Conservation (phyloP, 2,888 invertebrate species). For the Cylloceria caligata region DNA sequence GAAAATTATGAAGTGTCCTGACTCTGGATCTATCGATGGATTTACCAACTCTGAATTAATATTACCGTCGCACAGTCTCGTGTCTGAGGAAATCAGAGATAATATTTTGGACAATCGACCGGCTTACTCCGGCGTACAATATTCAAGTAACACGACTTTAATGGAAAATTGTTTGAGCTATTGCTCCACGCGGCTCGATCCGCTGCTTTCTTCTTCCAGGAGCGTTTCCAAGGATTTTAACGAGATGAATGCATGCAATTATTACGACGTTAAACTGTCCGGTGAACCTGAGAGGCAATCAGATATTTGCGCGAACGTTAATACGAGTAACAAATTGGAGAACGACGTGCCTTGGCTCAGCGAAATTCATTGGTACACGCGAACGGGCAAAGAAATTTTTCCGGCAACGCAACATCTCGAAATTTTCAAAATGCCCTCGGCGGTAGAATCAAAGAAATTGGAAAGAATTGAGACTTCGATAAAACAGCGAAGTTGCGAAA, state of each 20-base stretch:
- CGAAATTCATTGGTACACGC: slow-evolving; percentile 8
- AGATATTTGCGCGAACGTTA: not conserved
- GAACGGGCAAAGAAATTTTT: slow-evolving; percentile 39
- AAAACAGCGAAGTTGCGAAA: slow-evolving; percentile 6
- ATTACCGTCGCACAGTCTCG: not conserved
- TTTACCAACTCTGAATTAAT: not conserved
- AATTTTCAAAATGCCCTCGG: slow-evolving; percentile 25
- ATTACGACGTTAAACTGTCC: slow-evolving; percentile 7
- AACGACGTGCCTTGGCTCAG: slow-evolving; percentile 6
- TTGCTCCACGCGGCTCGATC: not conserved
- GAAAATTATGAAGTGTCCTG: not conserved
- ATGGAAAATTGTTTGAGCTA: not conserved
- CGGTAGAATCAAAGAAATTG: slow-evolving; percentile 2
- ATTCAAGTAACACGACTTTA: not conserved
- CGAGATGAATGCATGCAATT: not conserved
- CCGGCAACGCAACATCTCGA: slow-evolving; percentile 26
- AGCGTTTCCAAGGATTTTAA: not conserved
- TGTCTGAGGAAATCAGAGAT: not conserved
- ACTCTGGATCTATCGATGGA: not conserved
- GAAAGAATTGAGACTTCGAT: not conserved
- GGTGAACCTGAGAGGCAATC: not conserved
- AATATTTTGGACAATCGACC: not conserved
- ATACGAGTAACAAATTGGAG: not conserved
- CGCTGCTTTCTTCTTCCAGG: not conserved
- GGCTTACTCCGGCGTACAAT: not conserved